These are phyloP conservation scores for Ptychoptera contaminata DNA, from an alignment of 2,888 invertebrate genomes.

Conservation along the genomic window DNA sequence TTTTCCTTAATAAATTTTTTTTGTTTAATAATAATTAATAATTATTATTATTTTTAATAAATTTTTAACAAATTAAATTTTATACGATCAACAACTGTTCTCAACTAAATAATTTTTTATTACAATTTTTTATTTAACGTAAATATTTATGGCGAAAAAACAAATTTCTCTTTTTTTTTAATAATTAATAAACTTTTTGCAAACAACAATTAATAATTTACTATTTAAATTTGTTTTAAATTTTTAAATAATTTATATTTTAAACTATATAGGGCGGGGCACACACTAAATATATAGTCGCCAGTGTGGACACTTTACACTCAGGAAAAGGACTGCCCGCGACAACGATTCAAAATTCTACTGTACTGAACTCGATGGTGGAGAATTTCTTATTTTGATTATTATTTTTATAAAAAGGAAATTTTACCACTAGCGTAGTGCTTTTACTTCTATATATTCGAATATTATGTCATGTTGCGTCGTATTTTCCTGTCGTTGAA, in stretches of 20 bases:
- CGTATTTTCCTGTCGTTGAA: no score
- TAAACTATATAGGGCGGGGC: constrained; percentile 7
- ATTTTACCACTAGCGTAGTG: constrained; percentile 1
- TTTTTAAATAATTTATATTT: no score
- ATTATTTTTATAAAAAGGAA: not conserved
- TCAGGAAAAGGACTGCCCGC: constrained; percentile 4
- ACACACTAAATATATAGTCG: constrained; percentile 5
- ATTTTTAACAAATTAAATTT: no score
- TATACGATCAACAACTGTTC: no score
- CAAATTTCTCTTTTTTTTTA: not conserved
- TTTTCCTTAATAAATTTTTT: no score
- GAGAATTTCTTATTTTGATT: not conserved
- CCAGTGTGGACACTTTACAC: constrained; percentile 4
- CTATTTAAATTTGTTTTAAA: no score
- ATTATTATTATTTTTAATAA: not conserved
- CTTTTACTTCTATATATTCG: not conserved
- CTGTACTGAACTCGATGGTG: not conserved
- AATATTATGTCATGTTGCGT: no score
- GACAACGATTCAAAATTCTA: not conserved
- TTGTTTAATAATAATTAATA: not conserved
- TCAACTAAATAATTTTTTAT: no score
- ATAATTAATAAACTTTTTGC: not conserved
- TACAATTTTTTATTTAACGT: no score
- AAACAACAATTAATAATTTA: no score
- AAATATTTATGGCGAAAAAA: no score